Evolutionary conservation across 2,113 vertebrate genomes (phyloP).

Genomic region (Electrona antarctica): DNA sequence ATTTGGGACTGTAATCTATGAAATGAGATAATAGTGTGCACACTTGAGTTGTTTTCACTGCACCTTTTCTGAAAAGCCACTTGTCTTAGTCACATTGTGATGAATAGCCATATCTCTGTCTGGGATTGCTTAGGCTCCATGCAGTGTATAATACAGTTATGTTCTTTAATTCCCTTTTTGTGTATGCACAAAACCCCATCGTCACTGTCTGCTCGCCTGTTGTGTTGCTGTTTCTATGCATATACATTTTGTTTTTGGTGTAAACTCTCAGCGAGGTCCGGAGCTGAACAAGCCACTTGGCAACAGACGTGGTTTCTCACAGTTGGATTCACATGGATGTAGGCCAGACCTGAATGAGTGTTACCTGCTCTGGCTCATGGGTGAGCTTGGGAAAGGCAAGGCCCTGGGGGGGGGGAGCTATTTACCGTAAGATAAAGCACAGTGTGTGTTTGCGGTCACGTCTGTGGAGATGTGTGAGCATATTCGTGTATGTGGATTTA

Average conservation of each 20-base stretch:
- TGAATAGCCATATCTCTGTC: constrained; percentile 67
- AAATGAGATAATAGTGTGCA: constrained; percentile 21
- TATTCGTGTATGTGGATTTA: constrained; percentile 4
- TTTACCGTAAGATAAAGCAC: constrained; percentile 65
- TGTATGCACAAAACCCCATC: neutral
- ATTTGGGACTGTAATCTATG: constrained; percentile 23
- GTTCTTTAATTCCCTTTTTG: constrained; percentile 42
- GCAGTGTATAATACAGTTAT: constrained; percentile 1
- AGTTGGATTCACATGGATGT: constrained; percentile 59
- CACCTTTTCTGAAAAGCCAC: constrained; percentile 22
- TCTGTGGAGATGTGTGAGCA: constrained; percentile 35
- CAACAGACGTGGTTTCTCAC: constrained; percentile 50
- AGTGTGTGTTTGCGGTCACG: constrained; percentile 18
- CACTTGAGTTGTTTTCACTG: constrained; percentile 31
- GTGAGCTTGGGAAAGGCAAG: constrained; percentile 61
- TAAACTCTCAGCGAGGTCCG: constrained; percentile 50
- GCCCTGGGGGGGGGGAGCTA: constrained; percentile 55
- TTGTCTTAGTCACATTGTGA: constrained; percentile 62
- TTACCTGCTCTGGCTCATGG: constrained; percentile 68
- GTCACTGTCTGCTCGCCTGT: constrained; percentile 7
- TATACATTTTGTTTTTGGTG: constrained; percentile 45
- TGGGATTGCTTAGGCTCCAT: constrained; percentile 60
- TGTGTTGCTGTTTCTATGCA: constrained; percentile 30
- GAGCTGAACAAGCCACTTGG: constrained; percentile 58
- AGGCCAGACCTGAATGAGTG: constrained; percentile 65